Percentiles rank a stretch among this genome's conserved stretches.
Evolutionary conservation across 2,888 invertebrate genomes (phyloP).

Genomic region (Chalcis sispes): DNA sequence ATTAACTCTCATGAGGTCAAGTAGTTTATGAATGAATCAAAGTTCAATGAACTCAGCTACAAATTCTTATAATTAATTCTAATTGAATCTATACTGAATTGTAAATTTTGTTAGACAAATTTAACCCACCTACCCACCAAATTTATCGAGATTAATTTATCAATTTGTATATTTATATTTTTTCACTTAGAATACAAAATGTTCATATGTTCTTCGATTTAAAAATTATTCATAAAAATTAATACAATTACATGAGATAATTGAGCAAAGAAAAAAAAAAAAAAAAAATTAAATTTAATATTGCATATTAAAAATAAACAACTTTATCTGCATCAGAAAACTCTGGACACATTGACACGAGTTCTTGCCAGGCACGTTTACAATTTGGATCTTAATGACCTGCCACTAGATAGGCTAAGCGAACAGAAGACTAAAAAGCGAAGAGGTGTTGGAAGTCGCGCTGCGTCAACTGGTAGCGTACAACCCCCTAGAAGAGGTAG

Average conservation of each 20-base stretch:
- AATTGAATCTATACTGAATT: too few species aligned
- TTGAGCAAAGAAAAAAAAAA: too few species aligned
- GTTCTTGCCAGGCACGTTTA: constrained; percentile 97
- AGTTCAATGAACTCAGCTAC: constrained; percentile 36
- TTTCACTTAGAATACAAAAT: too few species aligned
- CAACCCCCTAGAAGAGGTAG: constrained; percentile 73
- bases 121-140: too few species aligned
- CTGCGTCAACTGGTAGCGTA: constrained; percentile 73
- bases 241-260: neutral
- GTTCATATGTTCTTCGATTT: too few species aligned
- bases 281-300: neutral
- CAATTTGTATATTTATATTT: too few species aligned
- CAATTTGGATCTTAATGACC: constrained; percentile 92
- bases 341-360: constrained; percentile 96
- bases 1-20: constrained; percentile 26
- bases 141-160: too few species aligned
- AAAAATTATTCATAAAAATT: neutral
- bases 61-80: too few species aligned
- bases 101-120: too few species aligned
- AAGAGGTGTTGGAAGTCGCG: constrained; percentile 76
- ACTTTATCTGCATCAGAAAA: constrained; percentile 82
- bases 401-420: constrained; percentile 87
- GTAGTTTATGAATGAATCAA: constrained; percentile 39
- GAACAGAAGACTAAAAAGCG: constrained; percentile 87
- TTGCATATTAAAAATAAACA: constrained; percentile 4